Conservation (phyloP, 2,797 vertebrate genomes). For the Brotula barbata region DNA sequence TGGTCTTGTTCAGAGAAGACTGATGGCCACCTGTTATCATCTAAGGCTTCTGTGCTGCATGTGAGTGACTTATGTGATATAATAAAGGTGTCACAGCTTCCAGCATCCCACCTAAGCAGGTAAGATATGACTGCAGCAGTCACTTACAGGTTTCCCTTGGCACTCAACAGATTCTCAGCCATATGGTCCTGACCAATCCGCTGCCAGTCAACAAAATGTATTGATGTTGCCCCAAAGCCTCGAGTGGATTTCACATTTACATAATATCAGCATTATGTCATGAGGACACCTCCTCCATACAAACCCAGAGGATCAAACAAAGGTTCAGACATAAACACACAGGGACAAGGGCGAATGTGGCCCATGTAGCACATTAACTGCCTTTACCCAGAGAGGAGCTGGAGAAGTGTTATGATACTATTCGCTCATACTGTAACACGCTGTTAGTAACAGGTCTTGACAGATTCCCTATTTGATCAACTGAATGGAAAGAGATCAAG, state of each 20-base stretch:
- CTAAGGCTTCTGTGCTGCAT: slow-evolving; percentile 20
- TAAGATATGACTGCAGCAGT: slow-evolving; percentile 37
- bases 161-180: slow-evolving; percentile 22
- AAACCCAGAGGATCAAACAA: slow-evolving; percentile 59
- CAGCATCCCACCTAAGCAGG: slow-evolving; percentile 34
- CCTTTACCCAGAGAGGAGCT: slow-evolving; percentile 9
- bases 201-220: slow-evolving; percentile 21
- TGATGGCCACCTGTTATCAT: slow-evolving; percentile 38
- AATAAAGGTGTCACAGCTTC: slow-evolving; percentile 28
- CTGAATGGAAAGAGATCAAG: slow-evolving; percentile 66
- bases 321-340: slow-evolving; percentile 43
- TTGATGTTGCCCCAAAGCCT: slow-evolving; percentile 32
- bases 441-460: slow-evolving; percentile 41
- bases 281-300: slow-evolving; percentile 14
- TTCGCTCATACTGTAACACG: slow-evolving; percentile 24
- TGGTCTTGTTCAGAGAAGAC: slow-evolving; percentile 35
- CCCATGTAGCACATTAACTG: slow-evolving; percentile 9
- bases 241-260: slow-evolving; percentile 25
- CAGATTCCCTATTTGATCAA: slow-evolving; percentile 65
- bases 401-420: slow-evolving; percentile 17
- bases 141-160: slow-evolving; percentile 40
- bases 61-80: slow-evolving; percentile 39
- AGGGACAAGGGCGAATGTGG: slow-evolving; percentile 27
- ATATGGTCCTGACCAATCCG: slow-evolving; percentile 50
- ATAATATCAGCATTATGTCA: slow-evolving; percentile 45